Conservation (phyloP, 2,113 vertebrate species). For the Columbina picui region DNA sequence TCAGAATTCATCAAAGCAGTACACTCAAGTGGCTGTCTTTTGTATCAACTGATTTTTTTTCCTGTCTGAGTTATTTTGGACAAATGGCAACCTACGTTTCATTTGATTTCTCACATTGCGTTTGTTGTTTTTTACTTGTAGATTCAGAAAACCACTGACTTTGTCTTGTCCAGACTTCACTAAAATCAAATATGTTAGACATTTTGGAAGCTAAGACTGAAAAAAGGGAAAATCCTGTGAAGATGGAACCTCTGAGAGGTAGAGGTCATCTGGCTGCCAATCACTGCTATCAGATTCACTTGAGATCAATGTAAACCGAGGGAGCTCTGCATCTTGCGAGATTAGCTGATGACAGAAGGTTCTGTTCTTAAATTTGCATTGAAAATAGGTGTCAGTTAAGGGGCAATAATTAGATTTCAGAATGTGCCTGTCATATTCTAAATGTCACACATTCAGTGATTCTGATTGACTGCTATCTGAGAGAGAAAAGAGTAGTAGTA, state of each 20-base stretch:
- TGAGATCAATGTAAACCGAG: conserved; percentile 20
- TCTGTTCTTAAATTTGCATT: conserved; percentile 64
- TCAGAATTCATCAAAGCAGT: conserved; percentile 1
- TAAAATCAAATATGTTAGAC: neutral
- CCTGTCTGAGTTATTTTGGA: neutral
- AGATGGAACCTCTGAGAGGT: neutral
- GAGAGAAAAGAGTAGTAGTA: neutral
- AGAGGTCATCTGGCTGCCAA: conserved; percentile 45
- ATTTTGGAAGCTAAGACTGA: neutral
- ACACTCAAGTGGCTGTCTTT: neutral
- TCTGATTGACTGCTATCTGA: conserved; percentile 14
- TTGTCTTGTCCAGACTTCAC: neutral
- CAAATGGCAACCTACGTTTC: neutral
- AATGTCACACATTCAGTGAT: conserved; percentile 14
- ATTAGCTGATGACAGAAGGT: conserved; percentile 53
- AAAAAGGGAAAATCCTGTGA: conserved; percentile 8
- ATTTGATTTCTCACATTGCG: neutral
- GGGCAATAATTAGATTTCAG: conserved; percentile 52
- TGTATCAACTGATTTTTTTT: neutral
- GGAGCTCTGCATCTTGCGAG: conserved; percentile 23
- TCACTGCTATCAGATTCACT: neutral
- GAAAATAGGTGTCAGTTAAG: conserved; percentile 49
- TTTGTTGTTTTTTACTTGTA: neutral
- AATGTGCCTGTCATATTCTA: conserved; percentile 54
- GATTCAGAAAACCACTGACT: neutral